Conservation (phyloP, 2,888 invertebrate genomes). For the Diploptera punctata region DNA sequence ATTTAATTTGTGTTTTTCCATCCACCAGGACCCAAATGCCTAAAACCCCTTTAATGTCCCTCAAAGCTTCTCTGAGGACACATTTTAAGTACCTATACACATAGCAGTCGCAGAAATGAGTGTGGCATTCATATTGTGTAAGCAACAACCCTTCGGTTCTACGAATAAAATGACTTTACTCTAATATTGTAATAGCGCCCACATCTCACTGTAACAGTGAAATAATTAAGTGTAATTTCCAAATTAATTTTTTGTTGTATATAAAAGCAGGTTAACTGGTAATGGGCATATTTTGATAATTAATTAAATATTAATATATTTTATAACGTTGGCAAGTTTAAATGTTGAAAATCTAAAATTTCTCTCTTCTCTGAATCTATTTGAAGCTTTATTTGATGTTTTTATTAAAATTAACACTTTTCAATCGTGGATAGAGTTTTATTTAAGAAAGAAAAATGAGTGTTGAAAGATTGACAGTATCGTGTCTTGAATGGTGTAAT, state of each 20-base stretch:
- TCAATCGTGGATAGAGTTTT: too few species aligned
- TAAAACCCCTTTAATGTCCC: neutral
- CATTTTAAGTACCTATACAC: neutral
- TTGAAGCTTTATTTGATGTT: too few species aligned
- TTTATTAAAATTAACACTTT: too few species aligned
- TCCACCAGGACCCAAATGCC: slow-evolving; percentile 33
- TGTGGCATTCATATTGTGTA: neutral
- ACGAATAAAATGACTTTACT: neutral
- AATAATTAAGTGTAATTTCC: neutral
- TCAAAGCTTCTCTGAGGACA: neutral
- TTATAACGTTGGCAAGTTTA: too few species aligned
- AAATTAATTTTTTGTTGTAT: neutral
- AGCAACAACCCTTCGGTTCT: slow-evolving; percentile 1
- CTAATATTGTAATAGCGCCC: neutral
- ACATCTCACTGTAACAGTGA: neutral
- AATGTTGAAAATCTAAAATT: too few species aligned
- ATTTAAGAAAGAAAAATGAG: too few species aligned
- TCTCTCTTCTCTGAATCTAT: too few species aligned
- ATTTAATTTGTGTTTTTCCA: neutral
- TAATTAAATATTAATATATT: too few species aligned
- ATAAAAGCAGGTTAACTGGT: neutral
- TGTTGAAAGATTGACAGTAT: too few species aligned
- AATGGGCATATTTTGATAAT: too few species aligned
- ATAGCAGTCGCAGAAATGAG: neutral
- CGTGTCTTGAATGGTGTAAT: too few species aligned